A percentile compares a stretch with the other conserved stretches of the same genome.
Evolutionary conservation across 2,113 vertebrate genomes (phyloP).

Genomic region (Ia io): DNA sequence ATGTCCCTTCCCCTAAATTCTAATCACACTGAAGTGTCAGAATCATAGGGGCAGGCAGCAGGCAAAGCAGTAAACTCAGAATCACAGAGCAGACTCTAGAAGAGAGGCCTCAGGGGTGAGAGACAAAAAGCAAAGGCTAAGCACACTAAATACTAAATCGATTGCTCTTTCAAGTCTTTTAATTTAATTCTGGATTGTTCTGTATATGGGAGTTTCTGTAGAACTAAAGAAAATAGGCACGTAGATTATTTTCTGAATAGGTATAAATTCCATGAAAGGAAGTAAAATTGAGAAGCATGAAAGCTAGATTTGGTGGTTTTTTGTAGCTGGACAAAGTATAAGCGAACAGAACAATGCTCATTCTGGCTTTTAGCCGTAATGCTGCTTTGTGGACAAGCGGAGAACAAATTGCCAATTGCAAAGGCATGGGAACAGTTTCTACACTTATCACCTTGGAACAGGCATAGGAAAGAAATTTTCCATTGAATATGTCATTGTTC

Average conservation of each 20-base stretch:
- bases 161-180: background rate
- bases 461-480: constrained; percentile 46
- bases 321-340: constrained; percentile 22
- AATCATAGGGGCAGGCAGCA: background rate
- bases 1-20: background rate
- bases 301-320: background rate
- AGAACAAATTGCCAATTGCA: constrained; percentile 35
- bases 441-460: constrained; percentile 49
- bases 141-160: background rate
- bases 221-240: background rate
- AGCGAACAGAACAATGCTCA: background rate
- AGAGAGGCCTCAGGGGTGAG: background rate
- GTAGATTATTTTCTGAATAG: background rate
- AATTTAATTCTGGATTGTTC: background rate
- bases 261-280: constrained; percentile 22
- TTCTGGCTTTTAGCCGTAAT: constrained; percentile 41
- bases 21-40: background rate
- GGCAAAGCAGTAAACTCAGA: background rate
- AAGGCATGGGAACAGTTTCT: background rate
- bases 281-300: background rate
- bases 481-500: constrained; percentile 23
- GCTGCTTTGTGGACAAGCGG: constrained; percentile 1
- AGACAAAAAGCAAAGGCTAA: background rate
- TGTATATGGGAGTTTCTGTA: background rate
- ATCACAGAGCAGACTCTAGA: background rate